Base-by-base conservation (phyloP, 2,797 vertebrate species). In the Tokudaia tokunoshimensis region DNA sequence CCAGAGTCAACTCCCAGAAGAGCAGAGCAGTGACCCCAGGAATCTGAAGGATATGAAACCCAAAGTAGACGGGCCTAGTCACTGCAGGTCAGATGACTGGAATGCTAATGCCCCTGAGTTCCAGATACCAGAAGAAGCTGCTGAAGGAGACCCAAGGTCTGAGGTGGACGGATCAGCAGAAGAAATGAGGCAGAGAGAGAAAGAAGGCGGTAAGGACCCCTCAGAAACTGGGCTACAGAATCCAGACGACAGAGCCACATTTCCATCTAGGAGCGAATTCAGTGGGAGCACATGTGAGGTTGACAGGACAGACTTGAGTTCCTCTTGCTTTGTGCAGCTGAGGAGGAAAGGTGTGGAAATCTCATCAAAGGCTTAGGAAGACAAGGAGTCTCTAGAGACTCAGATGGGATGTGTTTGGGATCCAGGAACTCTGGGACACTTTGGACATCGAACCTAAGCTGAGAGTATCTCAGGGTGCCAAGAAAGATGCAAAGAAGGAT, bases 1-100 rank as follows among this genome's bases (percentile, higher is more conserved):
- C 98, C 0, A 98, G 97, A 29, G 22, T 65, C 0, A 98, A 0
- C 97, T 98, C 0, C 29, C 97, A 0, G 98, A 99, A 4, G 34
- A 0, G 0, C 0, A 81, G 0, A 93, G 91, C 0, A 1, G 12
- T 1, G 0, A 10, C 2, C 0, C 59, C 6, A 8, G 81, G 75
- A 91, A 0, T 15, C 13, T 15, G 55, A 59, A 34, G 37, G 20
- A 0, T 1, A 81, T n/a, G 17, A 0, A 0, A 0, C 85, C 65
- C 0, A 4, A 50, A 0, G 74, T 31, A 0, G 95, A 97, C 1
- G 34, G 89, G 1, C 0, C 0, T 91, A 0, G 89, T 89, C 0
- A 98, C 98, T 98, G 83, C 98, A 0, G 13, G 92, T 9, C 80
- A 99, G 98, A 34, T 13, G 41, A 13, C 41, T 44, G 74, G 37